phyloP scores from a whole-genome alignment of 2,797 vertebrate species.

The Coccyzus lansbergi region DNA sequence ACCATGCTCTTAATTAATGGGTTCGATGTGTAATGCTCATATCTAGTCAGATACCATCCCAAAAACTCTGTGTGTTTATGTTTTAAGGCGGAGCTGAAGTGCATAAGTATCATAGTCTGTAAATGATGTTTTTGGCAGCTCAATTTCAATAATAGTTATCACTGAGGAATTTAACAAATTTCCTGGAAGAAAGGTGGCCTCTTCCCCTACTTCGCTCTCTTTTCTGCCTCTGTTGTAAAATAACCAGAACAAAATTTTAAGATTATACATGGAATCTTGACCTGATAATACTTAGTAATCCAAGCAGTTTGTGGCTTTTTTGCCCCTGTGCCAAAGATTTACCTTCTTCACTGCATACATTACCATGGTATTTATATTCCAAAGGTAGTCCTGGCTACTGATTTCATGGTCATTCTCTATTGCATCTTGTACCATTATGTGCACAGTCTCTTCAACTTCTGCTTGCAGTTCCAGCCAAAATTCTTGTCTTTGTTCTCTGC shows the following conservation, averaged over 20 bases:
- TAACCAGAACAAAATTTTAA: background rate
- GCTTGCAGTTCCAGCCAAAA: background rate
- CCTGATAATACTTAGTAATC: background rate
- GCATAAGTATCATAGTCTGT: background rate
- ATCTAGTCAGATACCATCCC: background rate
- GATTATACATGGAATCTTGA: background rate
- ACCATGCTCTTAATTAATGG: background rate
- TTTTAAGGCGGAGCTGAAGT: background rate
- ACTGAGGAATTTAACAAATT: background rate
- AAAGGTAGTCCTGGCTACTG: background rate
- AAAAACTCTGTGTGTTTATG: background rate
- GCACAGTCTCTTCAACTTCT: background rate
- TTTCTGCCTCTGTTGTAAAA: background rate
- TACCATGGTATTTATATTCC: background rate
- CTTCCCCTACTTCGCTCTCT: background rate
- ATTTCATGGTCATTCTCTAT: background rate
- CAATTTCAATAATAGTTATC: background rate
- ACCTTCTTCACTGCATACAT: background rate
- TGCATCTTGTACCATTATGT: background rate
- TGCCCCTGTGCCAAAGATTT: background rate
- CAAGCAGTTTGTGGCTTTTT: background rate
- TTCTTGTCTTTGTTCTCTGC: background rate
- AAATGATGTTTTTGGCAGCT: background rate
- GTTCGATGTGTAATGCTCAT: background rate
- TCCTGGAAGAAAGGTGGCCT: background rate